Conservation (phyloP, 2,113 vertebrate genomes). For the Siniperca knerii region DNA sequence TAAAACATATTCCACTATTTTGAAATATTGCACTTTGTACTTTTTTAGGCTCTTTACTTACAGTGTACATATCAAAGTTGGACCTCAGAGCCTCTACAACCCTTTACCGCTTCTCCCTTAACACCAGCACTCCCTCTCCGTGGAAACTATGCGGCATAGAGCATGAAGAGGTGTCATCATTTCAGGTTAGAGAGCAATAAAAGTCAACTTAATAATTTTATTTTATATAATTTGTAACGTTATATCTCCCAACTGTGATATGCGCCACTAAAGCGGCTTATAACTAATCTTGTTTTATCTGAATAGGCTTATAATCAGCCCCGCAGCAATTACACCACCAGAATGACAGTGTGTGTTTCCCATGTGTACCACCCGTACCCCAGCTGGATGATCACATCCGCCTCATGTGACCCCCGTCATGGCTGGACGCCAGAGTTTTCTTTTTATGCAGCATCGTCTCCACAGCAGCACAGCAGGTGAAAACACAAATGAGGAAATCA, state of each 20-base stretch:
- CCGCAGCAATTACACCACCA: conserved; percentile 95
- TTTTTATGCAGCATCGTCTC: conserved; percentile 90
- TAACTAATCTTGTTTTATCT: conserved; percentile 61
- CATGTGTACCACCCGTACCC: conserved; percentile 91
- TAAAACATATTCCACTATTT: background rate
- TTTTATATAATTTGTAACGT: background rate
- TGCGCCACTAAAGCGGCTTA: conserved; percentile 15
- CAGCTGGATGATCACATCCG: conserved; percentile 95
- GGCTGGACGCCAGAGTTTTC: conserved; percentile 96
- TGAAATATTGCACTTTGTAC: background rate
- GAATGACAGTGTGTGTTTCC: conserved; percentile 97
- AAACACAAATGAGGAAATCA: background rate
- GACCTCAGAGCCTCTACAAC: conserved; percentile 84
- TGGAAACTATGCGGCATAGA: conserved; percentile 88
- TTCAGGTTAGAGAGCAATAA: conserved; percentile 88
- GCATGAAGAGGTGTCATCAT: conserved; percentile 91
- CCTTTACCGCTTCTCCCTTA: conserved; percentile 93
- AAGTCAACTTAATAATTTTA: background rate
- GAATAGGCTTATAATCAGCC: conserved; percentile 93
- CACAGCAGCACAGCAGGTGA: conserved; percentile 92
- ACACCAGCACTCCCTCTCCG: conserved; percentile 87
- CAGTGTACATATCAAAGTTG: conserved; percentile 92
- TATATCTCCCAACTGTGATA: conserved; percentile 10
- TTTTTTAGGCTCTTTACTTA: conserved; percentile 87
- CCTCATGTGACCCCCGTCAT: conserved; percentile 89